phyloP scores from a whole-genome alignment of 2,113 vertebrate genomes.

The Microtus montanus region DNA sequence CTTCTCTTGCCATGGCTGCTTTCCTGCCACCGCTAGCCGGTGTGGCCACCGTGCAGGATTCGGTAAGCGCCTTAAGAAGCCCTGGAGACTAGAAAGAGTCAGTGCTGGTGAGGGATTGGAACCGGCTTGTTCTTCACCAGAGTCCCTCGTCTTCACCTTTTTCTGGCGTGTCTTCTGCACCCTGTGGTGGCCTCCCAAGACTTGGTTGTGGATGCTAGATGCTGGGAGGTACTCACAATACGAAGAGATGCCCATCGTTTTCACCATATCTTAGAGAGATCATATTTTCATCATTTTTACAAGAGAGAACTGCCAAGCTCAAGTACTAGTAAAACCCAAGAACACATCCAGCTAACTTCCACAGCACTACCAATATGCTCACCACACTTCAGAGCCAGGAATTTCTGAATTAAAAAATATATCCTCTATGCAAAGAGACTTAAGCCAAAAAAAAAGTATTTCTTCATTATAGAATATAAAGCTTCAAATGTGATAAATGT shows the following conservation, averaged over 20 bases:
- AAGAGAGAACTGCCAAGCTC: background rate
- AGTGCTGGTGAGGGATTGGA: background rate
- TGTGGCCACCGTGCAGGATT: background rate
- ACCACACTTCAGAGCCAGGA: background rate
- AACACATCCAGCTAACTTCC: background rate
- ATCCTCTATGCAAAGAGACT: background rate
- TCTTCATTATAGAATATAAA: slow-evolving; percentile 39
- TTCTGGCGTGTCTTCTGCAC: background rate
- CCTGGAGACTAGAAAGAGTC: background rate
- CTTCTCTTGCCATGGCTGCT: background rate
- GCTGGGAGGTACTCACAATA: background rate
- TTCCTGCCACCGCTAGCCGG: background rate
- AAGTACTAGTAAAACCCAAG: background rate
- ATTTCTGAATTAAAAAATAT: background rate
- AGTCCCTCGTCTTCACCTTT: background rate
- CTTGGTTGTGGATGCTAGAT: background rate
- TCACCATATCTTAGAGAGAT: background rate
- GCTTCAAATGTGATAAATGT: slow-evolving; percentile 35
- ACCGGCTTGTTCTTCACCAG: background rate
- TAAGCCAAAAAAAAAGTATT: slow-evolving; percentile 49
- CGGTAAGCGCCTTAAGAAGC: background rate
- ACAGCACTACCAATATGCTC: background rate
- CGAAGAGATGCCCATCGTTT: background rate
- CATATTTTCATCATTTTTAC: background rate
- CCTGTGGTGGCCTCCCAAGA: background rate